Percentiles rank a stretch among this genome's conserved stretches.
These are phyloP conservation scores for Anastrepha ludens DNA, from an alignment of 1,140 invertebrate genomes.

Conservation along the genomic window DNA sequence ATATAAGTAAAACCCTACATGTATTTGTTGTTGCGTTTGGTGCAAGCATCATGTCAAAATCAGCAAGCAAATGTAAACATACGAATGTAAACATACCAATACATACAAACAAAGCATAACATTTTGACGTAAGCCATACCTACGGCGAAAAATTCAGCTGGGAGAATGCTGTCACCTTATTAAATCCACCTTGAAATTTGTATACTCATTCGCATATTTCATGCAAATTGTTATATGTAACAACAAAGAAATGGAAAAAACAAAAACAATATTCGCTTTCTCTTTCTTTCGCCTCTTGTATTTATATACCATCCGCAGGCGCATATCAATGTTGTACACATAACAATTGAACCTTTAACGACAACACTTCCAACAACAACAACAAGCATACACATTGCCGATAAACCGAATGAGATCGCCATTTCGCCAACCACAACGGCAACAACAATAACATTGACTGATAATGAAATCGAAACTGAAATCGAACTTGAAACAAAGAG, in stretches of 20 bases:
- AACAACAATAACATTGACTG: conserved; percentile 22
- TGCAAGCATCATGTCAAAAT: too few relatives aligned
- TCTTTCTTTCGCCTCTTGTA: neutral
- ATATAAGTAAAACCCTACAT: too few relatives aligned
- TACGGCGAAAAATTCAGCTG: too few relatives aligned
- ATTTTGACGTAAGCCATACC: too few relatives aligned
- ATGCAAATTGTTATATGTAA: neutral
- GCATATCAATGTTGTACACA: conserved; percentile 72
- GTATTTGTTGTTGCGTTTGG: too few relatives aligned
- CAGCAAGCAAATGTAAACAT: too few relatives aligned
- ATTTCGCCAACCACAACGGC: conserved; percentile 50
- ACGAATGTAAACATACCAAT: too few relatives aligned
- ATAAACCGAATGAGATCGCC: conserved; percentile 29
- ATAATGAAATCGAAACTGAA: conserved; percentile 39
- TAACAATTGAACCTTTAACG: conserved; percentile 67
- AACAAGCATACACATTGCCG: neutral
- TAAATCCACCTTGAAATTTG: too few relatives aligned
- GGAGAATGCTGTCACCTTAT: too few relatives aligned
- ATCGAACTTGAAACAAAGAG: conserved; percentile 43
- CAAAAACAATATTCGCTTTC: neutral
- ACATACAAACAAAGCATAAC: too few relatives aligned
- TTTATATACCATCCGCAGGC: conserved; percentile 64
- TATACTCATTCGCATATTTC: conserved; percentile 21
- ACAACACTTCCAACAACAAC: conserved; percentile 50
- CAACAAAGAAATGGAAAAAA: conserved; percentile 8